Base-by-base conservation (phyloP, 2,113 vertebrate species). In the Rhinichthys klamathensis region DNA sequence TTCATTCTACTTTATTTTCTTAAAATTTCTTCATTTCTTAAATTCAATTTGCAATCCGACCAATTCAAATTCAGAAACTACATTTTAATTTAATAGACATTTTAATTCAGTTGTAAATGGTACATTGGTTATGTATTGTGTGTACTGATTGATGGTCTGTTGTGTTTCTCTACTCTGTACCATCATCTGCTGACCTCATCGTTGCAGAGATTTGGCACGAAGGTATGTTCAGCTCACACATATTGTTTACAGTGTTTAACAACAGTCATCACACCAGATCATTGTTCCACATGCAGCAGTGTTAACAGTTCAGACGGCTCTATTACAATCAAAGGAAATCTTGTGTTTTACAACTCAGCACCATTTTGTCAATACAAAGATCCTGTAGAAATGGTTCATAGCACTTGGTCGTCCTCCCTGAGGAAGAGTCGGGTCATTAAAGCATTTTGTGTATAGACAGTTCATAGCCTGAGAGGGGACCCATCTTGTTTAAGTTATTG, bases 201-300 rank as follows among this genome's bases (percentile, higher is more conserved):
- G 44, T 86, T 72, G 11, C 90, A 94, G 94, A 93, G 92, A 88
- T 82, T 87, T n/a, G 91, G 91, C 82, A 84, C 92, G 18, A 95
- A 95, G 93, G 94, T 94, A 90, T 92, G 93, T 84, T 58, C 23
- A 41, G 15, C 72, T 4, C 5, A 13, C 38, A 23, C 2, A 21
- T 21, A 3, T 44, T 8, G n/a, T 80, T 87, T 89, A 82, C 54
- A 41, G 35, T 41, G 46, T 44, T 63, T 30, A 46, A 9, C 15
- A 25, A 18, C 32, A 41, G 9, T 41, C 21, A 11, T 78, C 32
- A 41, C 30, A 25, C 51, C 32, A 77, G 16, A 58, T 35, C 16
- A 54, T 12, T 30, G 18, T 54, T 56, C 30, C 30, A n/a, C 5
- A 0, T 11, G n/a, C 41, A 25, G 41, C 16, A 30, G 13, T 41